Percentiles rank a stretch among this genome's conserved stretches.
Conservation (phyloP, 2,888 invertebrate species). For the Himalopsyche kuldschensis region DNA sequence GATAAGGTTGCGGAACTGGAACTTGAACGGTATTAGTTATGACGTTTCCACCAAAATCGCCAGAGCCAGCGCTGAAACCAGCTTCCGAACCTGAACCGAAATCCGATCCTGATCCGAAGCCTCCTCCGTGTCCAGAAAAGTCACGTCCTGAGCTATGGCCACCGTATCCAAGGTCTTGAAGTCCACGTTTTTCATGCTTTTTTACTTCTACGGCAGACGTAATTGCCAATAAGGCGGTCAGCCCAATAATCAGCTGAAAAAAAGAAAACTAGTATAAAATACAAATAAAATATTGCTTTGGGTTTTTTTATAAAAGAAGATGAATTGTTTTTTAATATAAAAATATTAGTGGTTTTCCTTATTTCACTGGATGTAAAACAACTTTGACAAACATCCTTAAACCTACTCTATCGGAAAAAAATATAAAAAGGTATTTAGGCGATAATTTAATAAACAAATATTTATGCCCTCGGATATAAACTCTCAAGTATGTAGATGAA, state of each 20-base stretch:
- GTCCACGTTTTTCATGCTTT: slow-evolving; percentile 25
- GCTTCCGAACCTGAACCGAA: not conserved
- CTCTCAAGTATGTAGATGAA: too few species aligned
- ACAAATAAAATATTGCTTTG: too few species aligned
- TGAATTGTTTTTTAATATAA: too few species aligned
- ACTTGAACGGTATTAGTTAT: slow-evolving; percentile 55
- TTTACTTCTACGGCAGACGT: slow-evolving; percentile 14
- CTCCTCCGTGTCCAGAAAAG: not conserved
- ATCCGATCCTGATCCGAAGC: not conserved
- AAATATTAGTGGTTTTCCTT: too few species aligned
- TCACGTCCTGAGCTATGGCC: not conserved
- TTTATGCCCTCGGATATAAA: too few species aligned
- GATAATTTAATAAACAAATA: too few species aligned
- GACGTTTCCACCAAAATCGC: not conserved
- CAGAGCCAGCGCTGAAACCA: not conserved
- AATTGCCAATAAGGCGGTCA: slow-evolving; percentile 10
- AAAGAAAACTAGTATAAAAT: too few species aligned
- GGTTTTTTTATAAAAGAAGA: too few species aligned
- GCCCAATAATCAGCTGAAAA: not conserved
- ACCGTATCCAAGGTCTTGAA: slow-evolving; percentile 25
- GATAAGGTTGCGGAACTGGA: slow-evolving; percentile 56
- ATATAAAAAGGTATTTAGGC: too few species aligned
- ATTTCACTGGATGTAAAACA: too few species aligned
- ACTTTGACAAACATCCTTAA: too few species aligned
- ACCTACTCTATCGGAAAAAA: too few species aligned